Evolutionary conservation across 2,113 vertebrate genomes (phyloP), one percentile per base, ranked within the genome.

Genomic region (Xenopus laevis): DNA sequence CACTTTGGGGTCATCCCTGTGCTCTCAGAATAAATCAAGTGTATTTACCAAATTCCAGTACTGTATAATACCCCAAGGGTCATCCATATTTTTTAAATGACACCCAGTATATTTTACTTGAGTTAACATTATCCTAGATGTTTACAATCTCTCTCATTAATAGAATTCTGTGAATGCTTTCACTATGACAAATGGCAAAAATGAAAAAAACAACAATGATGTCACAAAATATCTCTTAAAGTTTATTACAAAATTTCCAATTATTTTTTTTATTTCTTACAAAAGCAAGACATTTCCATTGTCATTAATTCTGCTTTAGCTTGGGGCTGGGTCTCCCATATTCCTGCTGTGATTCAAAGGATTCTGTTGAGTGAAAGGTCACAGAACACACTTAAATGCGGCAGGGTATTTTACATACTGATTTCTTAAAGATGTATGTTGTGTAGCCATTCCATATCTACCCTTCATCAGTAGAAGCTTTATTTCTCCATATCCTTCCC

Each of bases 381-480:
- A 70, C 60, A 77, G 27, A 64, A 40, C 66, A 53, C n/a, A 27
- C 23, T 27, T 27, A 27, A 27, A 27, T 27, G 23, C 4, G 23
- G 23, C 62, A 45, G 46, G 17, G 15, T n/a, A 16, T 46, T 57
- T 68, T 69, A 23, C 16, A 33, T 52, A 77, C 30, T 77, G 12
- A 77, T 77, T 70, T 77, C 67, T 59, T 59, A 17, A 64, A 67
- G 67, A 70, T 77, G 30, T 23, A 23, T 68, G 30, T 44, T 60
- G 50, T 52, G 53, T 53, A 75, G 62, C 65, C 27, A 76, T 77
- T 63, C 23, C 27, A 23, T 64, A 68, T 16, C 47, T 18, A 45
- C 52, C 60, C 66, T 59, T 76, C 67, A 76, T 59, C 74, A 64
- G 66, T 13, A 70, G 50, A 44, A 57, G 47, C 45, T 45, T 76